Evolutionary conservation across 2,113 vertebrate genomes (phyloP).

Genomic region (Silurus meridionalis): DNA sequence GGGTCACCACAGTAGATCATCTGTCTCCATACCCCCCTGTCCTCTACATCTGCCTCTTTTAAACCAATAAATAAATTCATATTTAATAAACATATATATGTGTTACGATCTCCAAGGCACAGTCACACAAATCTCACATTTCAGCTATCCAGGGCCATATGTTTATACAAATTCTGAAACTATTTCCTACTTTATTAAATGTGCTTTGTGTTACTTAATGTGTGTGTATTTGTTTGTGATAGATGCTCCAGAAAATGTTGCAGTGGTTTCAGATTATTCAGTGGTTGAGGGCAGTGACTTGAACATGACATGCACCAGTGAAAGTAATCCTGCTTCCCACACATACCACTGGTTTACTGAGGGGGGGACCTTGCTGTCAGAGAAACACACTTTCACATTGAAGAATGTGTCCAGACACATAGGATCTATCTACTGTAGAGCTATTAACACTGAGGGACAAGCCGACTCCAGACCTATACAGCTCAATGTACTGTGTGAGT

Average conservation of each 20-base stretch:
- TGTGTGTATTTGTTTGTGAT: background rate
- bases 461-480: slow-evolving; percentile 47
- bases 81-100: too few relatives aligned
- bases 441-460: slow-evolving; percentile 56
- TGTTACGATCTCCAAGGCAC: background rate
- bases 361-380: slow-evolving; percentile 31
- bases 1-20: too few relatives aligned
- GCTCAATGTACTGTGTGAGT: slow-evolving; percentile 64
- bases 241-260: slow-evolving; percentile 64
- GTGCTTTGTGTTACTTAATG: background rate
- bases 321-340: slow-evolving; percentile 59
- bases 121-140: background rate
- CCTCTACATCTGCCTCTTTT: too few relatives aligned
- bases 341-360: slow-evolving; percentile 58
- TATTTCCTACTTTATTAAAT: background rate
- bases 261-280: slow-evolving; percentile 24
- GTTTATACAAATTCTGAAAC: background rate
- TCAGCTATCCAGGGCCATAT: background rate
- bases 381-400: slow-evolving; percentile 39
- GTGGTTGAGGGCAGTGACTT: slow-evolving; percentile 61
- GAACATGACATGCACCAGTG: slow-evolving; percentile 59
- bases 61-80: too few relatives aligned
- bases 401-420: slow-evolving; percentile 58
- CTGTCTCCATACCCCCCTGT: too few relatives aligned
- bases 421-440: slow-evolving; percentile 60